Evolutionary conservation across 2,113 vertebrate genomes (phyloP).

Genomic region (Brevimyrus niger): DNA sequence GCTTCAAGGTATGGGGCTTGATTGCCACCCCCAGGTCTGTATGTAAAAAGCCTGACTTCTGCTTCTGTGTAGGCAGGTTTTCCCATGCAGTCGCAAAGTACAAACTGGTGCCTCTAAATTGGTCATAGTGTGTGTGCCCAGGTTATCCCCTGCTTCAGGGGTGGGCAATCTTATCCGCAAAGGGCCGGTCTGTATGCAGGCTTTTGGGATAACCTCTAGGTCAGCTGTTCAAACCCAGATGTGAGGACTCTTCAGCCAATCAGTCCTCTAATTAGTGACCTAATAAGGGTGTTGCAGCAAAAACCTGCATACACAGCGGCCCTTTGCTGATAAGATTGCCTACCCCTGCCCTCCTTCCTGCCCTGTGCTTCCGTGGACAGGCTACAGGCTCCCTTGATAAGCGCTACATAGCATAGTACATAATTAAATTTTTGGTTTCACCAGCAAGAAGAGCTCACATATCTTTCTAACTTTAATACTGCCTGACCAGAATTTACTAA

Average conservation of each 20-base stretch:
- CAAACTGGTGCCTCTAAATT: not conserved
- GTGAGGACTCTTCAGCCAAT: too few relatives aligned
- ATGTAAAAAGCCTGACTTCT: not conserved
- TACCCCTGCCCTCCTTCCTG: not conserved
- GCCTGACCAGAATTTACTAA: not conserved
- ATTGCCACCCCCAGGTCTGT: not conserved
- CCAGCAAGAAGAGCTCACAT: not conserved
- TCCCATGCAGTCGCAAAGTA: not conserved
- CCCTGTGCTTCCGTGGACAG: not conserved
- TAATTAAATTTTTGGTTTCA: not conserved
- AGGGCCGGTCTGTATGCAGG: too few relatives aligned
- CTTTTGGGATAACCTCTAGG: too few relatives aligned
- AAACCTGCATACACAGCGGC: too few relatives aligned
- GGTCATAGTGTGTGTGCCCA: not conserved
- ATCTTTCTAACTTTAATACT: not conserved
- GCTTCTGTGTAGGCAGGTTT: not conserved
- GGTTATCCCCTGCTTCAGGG: not conserved
- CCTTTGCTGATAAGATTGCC: too few relatives aligned
- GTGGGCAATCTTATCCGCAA: too few relatives aligned
- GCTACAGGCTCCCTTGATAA: not conserved
- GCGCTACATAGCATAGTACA: not conserved
- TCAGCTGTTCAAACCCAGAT: too few relatives aligned
- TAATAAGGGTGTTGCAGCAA: too few relatives aligned
- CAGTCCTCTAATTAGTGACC: too few relatives aligned
- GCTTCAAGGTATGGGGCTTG: not conserved